These are phyloP conservation scores for Ciconia maguari DNA, from an alignment of 2,113 vertebrate genomes.

Conservation along the genomic window DNA sequence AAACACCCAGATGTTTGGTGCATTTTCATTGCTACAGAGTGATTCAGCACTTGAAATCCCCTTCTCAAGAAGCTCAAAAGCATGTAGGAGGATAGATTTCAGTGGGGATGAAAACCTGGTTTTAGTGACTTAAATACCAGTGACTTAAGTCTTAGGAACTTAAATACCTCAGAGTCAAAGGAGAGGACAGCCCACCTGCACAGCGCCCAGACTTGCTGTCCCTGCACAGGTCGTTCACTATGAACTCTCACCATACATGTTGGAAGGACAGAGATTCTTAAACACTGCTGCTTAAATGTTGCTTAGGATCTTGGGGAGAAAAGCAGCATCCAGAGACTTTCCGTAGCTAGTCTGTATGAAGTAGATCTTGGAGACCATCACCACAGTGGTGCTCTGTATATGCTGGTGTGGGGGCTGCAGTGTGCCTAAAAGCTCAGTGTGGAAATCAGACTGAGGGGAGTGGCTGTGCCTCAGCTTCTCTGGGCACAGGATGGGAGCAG, in stretches of 20 bases:
- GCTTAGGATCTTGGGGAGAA: not conserved
- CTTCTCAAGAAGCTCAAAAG: not conserved
- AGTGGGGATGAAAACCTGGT: not conserved
- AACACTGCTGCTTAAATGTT: not conserved
- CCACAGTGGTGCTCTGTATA: not conserved
- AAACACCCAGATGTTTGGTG: not conserved
- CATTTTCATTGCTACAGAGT: conserved; percentile 16
- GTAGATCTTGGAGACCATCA: not conserved
- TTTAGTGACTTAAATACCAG: not conserved
- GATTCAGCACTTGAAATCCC: conserved; percentile 16
- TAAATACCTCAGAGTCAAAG: not conserved
- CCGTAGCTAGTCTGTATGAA: not conserved
- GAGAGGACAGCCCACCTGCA: not conserved
- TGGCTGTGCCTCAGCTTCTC: not conserved
- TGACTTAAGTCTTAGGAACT: not conserved
- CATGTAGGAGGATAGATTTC: not conserved
- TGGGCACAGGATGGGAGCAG: not conserved
- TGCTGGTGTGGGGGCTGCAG: not conserved
- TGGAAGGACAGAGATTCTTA: conserved; percentile 11
- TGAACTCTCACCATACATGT: not conserved
- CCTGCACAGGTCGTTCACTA: not conserved
- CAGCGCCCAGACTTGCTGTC: not conserved
- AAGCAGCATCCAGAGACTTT: not conserved
- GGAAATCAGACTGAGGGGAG: not conserved
- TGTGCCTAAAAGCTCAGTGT: not conserved